Evolutionary conservation across 2,888 invertebrate genomes (phyloP).

Genomic region (Pandemis heparana): DNA sequence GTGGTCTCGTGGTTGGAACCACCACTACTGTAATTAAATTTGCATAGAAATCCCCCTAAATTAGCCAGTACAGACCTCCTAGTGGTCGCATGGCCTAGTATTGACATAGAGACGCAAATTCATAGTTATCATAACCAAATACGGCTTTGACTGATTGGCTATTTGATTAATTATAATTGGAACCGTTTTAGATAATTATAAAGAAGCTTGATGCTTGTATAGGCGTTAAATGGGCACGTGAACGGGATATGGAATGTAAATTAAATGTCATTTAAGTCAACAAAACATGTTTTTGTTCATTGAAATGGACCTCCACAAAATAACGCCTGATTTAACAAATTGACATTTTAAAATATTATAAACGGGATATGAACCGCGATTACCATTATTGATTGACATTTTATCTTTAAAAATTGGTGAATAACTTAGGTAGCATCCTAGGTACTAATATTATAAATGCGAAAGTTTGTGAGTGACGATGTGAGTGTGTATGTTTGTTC

Average conservation of each 20-base stretch:
- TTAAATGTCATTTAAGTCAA: neutral
- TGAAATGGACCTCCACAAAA: no score
- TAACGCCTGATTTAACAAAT: no score
- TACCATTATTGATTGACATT: no score
- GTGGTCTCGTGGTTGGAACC: constrained; percentile 54
- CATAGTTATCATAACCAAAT: constrained; percentile 35
- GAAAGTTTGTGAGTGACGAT: no score
- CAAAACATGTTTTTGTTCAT: neutral
- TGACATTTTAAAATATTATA: no score
- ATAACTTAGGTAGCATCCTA: no score
- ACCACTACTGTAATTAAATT: constrained; percentile 71
- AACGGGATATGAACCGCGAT: no score
- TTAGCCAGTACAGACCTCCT: constrained; percentile 56
- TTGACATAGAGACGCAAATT: constrained; percentile 38
- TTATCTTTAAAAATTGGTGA: no score
- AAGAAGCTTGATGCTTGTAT: neutral
- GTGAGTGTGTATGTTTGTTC: no score
- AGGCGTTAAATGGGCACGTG: constrained; percentile 25
- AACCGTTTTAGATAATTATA: constrained; percentile 26
- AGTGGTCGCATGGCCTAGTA: constrained; percentile 21
- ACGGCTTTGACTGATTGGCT: constrained; percentile 12
- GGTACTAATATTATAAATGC: no score
- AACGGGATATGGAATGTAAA: neutral
- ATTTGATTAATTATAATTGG: constrained; percentile 3
- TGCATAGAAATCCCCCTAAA: constrained; percentile 78